phyloP scores from a whole-genome alignment of 2,888 invertebrate genomes.

The Lottia gigantea region DNA sequence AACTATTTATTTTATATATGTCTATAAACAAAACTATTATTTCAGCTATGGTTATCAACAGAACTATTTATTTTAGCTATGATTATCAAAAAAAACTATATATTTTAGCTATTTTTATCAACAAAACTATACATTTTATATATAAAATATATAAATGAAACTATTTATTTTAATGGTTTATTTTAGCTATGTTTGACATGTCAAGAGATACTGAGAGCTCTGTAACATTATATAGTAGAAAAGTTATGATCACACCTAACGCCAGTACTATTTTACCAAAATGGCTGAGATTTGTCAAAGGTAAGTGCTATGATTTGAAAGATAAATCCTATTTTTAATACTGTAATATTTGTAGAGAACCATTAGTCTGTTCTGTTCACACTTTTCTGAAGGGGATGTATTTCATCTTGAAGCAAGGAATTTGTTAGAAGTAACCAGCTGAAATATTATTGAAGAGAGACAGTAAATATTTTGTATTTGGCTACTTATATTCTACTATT shows the following conservation, averaged over 20 bases:
- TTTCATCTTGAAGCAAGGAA: too few species aligned
- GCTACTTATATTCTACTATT: too few species aligned
- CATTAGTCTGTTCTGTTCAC: too few species aligned
- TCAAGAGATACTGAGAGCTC: constrained; percentile 86
- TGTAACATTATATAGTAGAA: constrained; percentile 88
- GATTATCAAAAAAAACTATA: neutral
- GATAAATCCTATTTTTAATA: too few species aligned
- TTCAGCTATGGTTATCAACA: too few species aligned
- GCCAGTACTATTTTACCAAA: constrained; percentile 91
- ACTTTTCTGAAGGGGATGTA: too few species aligned
- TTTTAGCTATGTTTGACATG: constrained; percentile 81
- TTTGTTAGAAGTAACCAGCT: too few species aligned
- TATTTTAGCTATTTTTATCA: neutral
- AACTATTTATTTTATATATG: neutral
- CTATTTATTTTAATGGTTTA: neutral
- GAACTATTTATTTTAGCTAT: neutral
- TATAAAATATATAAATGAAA: neutral
- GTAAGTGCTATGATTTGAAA: constrained; percentile 63
- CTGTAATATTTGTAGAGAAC: too few species aligned
- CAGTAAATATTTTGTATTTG: too few species aligned
- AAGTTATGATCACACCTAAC: constrained; percentile 91
- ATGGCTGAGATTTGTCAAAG: constrained; percentile 95
- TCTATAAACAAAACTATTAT: too few species aligned
- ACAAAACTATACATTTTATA: neutral
- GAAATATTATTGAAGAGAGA: too few species aligned